phyloP scores from a whole-genome alignment of 2,888 invertebrate genomes.

The Cantharis flavilabris region DNA sequence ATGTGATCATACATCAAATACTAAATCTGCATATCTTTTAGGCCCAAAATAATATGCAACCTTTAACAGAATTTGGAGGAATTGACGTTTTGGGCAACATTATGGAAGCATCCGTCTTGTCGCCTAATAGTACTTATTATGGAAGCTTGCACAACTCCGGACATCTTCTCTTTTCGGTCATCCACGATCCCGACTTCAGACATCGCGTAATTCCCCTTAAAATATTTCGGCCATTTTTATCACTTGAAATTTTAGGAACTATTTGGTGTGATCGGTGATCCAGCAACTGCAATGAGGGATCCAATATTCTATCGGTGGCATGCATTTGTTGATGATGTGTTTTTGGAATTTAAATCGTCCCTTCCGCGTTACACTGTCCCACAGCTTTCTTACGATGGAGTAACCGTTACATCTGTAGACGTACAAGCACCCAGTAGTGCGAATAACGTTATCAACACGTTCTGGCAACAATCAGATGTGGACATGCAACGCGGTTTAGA shows the following conservation, averaged over 20 bases:
- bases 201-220: conserved; percentile 55
- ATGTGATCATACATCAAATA: not conserved
- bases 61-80: conserved; percentile 67
- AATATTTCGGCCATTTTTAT: no score
- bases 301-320: conserved; percentile 85
- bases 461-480: conserved; percentile 76
- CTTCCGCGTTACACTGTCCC: conserved; percentile 65
- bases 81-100: conserved; percentile 79
- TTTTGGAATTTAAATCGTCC: conserved; percentile 71
- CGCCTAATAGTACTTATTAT: conserved; percentile 69
- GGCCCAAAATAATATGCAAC: conserved; percentile 62
- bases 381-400: conserved; percentile 64
- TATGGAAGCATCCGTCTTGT: conserved; percentile 70
- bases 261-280: conserved; percentile 80
- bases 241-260: conserved; percentile 60
- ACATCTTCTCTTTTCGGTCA: conserved; percentile 73
- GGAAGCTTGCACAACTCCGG: conserved; percentile 82
- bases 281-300: conserved; percentile 82
- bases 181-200: conserved; percentile 78
- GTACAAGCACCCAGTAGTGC: conserved; percentile 50
- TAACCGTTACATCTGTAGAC: conserved; percentile 62
- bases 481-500: conserved; percentile 78
- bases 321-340: conserved; percentile 74
- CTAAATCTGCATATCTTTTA: conserved; percentile 39
- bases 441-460: conserved; percentile 64